Base-by-base conservation (phyloP, 2,888 invertebrate species). In the Cephus rjabovi region DNA sequence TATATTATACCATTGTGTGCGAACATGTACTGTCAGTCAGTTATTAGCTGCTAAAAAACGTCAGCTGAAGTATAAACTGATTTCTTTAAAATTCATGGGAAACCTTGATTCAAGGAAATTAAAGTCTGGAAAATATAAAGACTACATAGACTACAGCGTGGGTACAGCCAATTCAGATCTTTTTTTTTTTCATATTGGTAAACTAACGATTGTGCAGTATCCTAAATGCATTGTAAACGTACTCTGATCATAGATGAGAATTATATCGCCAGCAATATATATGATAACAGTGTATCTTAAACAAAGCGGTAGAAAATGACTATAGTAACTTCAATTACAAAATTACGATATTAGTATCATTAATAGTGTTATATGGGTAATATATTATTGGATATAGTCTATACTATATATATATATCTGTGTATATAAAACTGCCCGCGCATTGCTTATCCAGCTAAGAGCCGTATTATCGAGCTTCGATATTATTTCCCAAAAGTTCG, bases 261-360 rank as follows among this genome's bases (percentile, higher is more conserved):
- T 69, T 34, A 40, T 70, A 77, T 75, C 35, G 37, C 37, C 70
- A 75, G 70, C 71, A 69, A 70, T 75, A 75, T 71, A 75, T 56
- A 56, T 56, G 56, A 75, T 75, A 77, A 31, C 33, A 77, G 74
- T 37, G 40, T 30, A 69, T 75, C 75, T 37, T 75, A 79, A 87
- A 85, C 81, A 77, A 87, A 82, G 80, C 78, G 75, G 82, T 87
- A 88, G 79, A 87, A 87, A 88, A 88, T 74, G 81, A 79, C 81
- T 81, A 81, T 80, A 83, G 81, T 86, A 75, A 78, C 76, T 77
- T 82, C 73, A 73, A 79, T 83, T 86, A 84, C 79, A 86, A 88
- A 88, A 86, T 80, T 83, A 87, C 76, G 74, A 80, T 83, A 81
- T 85, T 82, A 79, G 77, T 78, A 77, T 82, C 69, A 71, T 31